Base-by-base conservation (phyloP, 2,888 invertebrate genomes). In the Melanargia galathea region DNA sequence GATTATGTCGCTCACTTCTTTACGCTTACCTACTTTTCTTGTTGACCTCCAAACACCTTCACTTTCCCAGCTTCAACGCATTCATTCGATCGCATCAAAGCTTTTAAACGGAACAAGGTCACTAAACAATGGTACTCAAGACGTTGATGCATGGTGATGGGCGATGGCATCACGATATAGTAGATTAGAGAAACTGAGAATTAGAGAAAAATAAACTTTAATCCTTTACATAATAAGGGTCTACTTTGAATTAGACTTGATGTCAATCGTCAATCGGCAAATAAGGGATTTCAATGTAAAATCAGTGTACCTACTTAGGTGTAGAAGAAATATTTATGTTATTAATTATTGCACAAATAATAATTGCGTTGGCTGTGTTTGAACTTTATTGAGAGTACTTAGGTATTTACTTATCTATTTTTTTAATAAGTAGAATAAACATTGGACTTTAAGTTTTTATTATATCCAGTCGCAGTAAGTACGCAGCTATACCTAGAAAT, bases 91-190 rank as follows among this genome's bases (percentile, higher is more conserved):
- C 62, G 48, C 55, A 68, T 71, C 71, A 40, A 60, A 30, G 38
- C 51, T 46, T 48, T 54, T 72, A 75, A 75, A 59, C 67, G 63
- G 75, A 66, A 74, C 78, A 77, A 78, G 78, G 77, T 73, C 75
- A 65, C 7, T 18, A 16, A 40, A 75, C 74, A 76, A 75, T 72
- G 65, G 67, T 59, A 70, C 55, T 45, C 45, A 22, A 49, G 60
- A 67, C 64, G 57, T 63, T 55, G 49, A 61, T 55, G 30, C 52
- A 63, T 48, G 48, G 18, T 35, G 40, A 60, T 60, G 51, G 48
- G 18, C 26, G 40, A 60, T 60, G 51, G 48, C 60, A 56, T 60
- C 56, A 51, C 45, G 46, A 18, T 43, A 11, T 43, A 8, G 40
- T 26, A 40, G 38, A 40, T 40, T 26, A 43, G 24, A 40, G n/a